Evolutionary conservation across 2,888 invertebrate genomes (phyloP).

Genomic region (Drosophila prolongata): DNA sequence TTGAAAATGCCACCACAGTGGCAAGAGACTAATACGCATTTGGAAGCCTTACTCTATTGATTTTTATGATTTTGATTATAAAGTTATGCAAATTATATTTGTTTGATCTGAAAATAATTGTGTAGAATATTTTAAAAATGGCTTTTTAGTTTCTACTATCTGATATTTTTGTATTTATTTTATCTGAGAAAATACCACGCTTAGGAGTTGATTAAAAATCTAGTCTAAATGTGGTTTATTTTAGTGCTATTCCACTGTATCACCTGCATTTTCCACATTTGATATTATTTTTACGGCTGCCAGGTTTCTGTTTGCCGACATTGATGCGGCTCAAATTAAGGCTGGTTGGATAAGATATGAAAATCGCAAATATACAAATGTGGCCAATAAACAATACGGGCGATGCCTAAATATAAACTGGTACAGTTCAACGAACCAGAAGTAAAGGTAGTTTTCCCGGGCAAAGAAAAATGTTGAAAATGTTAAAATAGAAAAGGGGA

Average conservation of each 20-base stretch:
- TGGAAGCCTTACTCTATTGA: neutral
- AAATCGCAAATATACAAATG: slow-evolving; percentile 24
- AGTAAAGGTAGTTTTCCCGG: slow-evolving; percentile 3
- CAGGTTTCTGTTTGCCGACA: slow-evolving; percentile 2
- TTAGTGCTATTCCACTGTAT: neutral
- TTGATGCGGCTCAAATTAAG: slow-evolving; percentile 20
- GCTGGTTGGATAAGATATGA: slow-evolving; percentile 22
- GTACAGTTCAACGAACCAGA: slow-evolving; percentile 44
- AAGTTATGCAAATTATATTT: too few species aligned
- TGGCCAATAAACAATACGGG: slow-evolving; percentile 8
- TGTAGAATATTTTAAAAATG: too few species aligned
- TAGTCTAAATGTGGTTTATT: neutral
- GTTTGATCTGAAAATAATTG: too few species aligned
- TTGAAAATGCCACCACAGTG: slow-evolving; percentile 50
- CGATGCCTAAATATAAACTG: slow-evolving; percentile 11
- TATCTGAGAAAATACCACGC: too few species aligned
- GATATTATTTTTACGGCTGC: slow-evolving; percentile 7
- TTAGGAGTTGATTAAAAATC: neutral
- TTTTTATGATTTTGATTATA: too few species aligned
- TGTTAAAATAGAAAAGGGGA: neutral
- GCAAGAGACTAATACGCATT: neutral
- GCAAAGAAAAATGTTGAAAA: neutral
- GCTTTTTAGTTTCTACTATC: too few species aligned
- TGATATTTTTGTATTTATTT: too few species aligned
- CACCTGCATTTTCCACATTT: neutral